Base-by-base conservation (phyloP, 2,113 vertebrate genomes). In the Syngnathus scovelli region DNA sequence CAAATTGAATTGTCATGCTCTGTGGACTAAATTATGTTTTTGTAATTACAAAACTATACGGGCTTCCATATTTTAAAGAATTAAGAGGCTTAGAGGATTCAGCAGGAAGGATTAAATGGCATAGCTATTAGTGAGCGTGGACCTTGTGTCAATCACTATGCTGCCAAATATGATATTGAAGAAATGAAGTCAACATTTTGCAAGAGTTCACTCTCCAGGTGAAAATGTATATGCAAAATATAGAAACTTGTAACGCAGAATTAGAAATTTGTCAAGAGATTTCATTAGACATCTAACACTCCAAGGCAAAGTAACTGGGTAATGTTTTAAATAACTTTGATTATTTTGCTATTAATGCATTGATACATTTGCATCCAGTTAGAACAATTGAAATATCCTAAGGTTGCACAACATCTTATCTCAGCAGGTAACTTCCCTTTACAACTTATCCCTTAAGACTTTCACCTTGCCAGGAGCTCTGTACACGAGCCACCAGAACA, bases 1-100 rank as follows among this genome's bases (percentile, higher is more conserved):
- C 93, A 95, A 96, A 98, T 96, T 98, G 94, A 98, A 96, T 96
- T 96, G 94, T 96, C 93, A 96, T 95, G 95, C 95, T 95, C 93
- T 93, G 94, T 90, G 93, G 93, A 95, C 95, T 96, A 95, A 95
- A 95, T 93, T 93, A 92, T 93, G 92, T 95, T 96, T 95, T 93
- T 93, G 95, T 98, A 94, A 97, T 98, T 95, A 95, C 91, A 94
- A 95, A 86, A 64, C 72, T 68, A 71, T 82, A 74, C 83, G 87
- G 92, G 92, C 93, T 93, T 92, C 90, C 89, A 90, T 92, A 93
- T 94, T 94, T 91, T 92, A 89, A 92, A 90, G 92, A 93, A 95
- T 94, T 93, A 94, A 90, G 91, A 91, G 91, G 92, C 92, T 95
- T 90, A 51, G 90, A 91, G 91, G 90, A 92, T 91, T 92, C 89